Percentiles rank a stretch among this genome's conserved stretches.
These are phyloP conservation scores for Oxyteleia sp. DNA, from an alignment of 2,888 invertebrate genomes.

Conservation along the genomic window DNA sequence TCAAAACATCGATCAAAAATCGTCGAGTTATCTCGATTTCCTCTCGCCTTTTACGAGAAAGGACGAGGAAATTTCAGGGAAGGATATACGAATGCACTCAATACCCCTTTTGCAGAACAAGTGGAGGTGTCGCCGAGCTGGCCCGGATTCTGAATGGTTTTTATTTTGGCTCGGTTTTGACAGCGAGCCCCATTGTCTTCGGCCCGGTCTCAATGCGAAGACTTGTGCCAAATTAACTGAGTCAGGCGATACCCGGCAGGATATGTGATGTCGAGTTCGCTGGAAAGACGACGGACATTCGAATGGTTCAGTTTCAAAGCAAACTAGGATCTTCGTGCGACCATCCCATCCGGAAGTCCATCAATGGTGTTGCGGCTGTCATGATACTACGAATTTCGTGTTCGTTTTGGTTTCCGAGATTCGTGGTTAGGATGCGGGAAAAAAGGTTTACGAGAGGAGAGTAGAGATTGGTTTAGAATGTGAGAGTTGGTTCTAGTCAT, in stretches of 20 bases:
- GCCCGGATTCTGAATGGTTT: slow-evolving; percentile 80
- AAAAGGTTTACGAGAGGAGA: no score
- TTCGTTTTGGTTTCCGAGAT: slow-evolving; percentile 22
- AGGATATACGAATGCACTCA: slow-evolving; percentile 37
- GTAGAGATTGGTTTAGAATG: no score
- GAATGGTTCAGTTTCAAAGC: slow-evolving; percentile 79
- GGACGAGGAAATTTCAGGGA: slow-evolving; percentile 30
- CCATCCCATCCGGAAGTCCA: slow-evolving; percentile 74
- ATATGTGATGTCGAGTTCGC: slow-evolving; percentile 83
- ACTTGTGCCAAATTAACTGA: slow-evolving; percentile 87
- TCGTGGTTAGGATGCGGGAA: not conserved
- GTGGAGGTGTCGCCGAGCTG: slow-evolving; percentile 76
- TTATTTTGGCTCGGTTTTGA: slow-evolving; percentile 86
- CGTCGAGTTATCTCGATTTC: slow-evolving; percentile 62
- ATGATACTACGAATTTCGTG: slow-evolving; percentile 67
- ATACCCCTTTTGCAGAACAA: slow-evolving; percentile 69
- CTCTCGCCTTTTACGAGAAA: slow-evolving; percentile 46
- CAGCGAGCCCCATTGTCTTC: slow-evolving; percentile 84
- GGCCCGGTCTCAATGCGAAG: slow-evolving; percentile 81
- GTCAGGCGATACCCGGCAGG: slow-evolving; percentile 84
- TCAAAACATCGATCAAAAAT: slow-evolving; percentile 67
- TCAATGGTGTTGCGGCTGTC: slow-evolving; percentile 52
- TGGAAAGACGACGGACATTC: slow-evolving; percentile 75
- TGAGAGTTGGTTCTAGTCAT: no score
- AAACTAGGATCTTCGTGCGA: slow-evolving; percentile 64